Base-by-base conservation (phyloP, 1,140 invertebrate genomes). In the Drosophila ficusphila region DNA sequence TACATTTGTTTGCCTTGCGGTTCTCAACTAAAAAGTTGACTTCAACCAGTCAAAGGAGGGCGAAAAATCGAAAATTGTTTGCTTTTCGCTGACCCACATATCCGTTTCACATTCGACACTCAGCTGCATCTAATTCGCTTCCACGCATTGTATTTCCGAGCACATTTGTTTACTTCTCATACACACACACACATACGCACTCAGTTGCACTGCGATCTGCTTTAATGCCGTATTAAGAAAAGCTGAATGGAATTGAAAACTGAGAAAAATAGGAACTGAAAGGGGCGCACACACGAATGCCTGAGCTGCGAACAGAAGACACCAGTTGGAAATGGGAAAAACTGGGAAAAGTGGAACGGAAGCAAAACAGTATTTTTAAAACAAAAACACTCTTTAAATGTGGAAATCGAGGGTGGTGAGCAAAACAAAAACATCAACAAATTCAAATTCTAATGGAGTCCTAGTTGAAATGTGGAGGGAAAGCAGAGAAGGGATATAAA, bases 201-300 rank as follows among this genome's bases (percentile, higher is more conserved):
- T 16, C 44, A 27, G 25, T 21, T 16, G 25, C 44, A 56, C 25
- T 36, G 41, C 75, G 75, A 85, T 79, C 79, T 85, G 70, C 70
- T 67, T 79, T 85, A 85, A 85, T 85, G 65, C 71, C 76, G 72
- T 79, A 79, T 76, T 76, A 85, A 75, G 79, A 76, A 44, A 38
- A 79, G 44, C 71, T 85, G 79, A 83, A 85, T 79, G 81, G 79
- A 85, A 79, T 85, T 79, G 76, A 85, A 85, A 78, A 79, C 33
- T 57, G 44, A n/a, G 73, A 83, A 67, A 42, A 83, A 56, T 21
- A 36, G 29, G 18, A 36, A 58, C 39, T 41, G 25, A 44, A 34
- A 53, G 21, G 14, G 12, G 38, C 12, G 29, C 41, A 42, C 64
- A 62, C 51, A 74, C 67, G 54, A 65, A 68, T 79, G 76, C 75